These are phyloP conservation scores for Eustalomyia histrio DNA, from an alignment of 2,888 invertebrate genomes.

Conservation along the genomic window DNA sequence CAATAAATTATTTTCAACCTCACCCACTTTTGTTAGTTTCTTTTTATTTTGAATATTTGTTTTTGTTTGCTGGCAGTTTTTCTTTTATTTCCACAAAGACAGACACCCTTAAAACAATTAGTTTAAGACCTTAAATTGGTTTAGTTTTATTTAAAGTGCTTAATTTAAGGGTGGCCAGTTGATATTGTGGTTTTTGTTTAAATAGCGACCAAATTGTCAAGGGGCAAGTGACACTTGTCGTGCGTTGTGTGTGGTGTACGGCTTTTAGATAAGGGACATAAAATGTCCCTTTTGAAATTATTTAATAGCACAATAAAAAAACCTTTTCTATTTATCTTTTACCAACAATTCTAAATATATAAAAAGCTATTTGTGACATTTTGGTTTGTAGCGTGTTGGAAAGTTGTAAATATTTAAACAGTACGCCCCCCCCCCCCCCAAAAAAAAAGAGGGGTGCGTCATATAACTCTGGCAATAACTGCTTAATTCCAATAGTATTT, in stretches of 20 bases:
- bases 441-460: too few species aligned
- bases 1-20: slow-evolving; percentile 72
- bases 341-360: slow-evolving; percentile 32
- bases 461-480: too few species aligned
- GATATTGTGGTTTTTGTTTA: background rate
- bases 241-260: slow-evolving; percentile 25
- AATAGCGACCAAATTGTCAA: slow-evolving; percentile 18
- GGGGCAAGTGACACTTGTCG: slow-evolving; percentile 39
- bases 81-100: background rate
- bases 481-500: too few species aligned
- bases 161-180: slow-evolving; percentile 35
- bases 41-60: background rate
- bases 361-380: too few species aligned
- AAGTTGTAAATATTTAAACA: too few species aligned
- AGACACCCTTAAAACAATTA: slow-evolving; percentile 52
- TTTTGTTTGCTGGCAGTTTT: background rate
- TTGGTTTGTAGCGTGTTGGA: too few species aligned
- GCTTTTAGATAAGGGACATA: slow-evolving; percentile 7
- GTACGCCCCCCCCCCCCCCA: too few species aligned
- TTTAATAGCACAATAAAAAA: slow-evolving; percentile 6
- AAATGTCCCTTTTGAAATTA: slow-evolving; percentile 5
- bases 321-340: background rate
- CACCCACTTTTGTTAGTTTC: background rate
- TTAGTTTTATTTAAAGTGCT: slow-evolving; percentile 20
- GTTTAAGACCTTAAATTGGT: slow-evolving; percentile 39